Percentiles rank a stretch among this genome's conserved stretches.
These are phyloP conservation scores for Chrysolina oricalcia DNA, from an alignment of 2,888 invertebrate genomes.

Conservation along the genomic window DNA sequence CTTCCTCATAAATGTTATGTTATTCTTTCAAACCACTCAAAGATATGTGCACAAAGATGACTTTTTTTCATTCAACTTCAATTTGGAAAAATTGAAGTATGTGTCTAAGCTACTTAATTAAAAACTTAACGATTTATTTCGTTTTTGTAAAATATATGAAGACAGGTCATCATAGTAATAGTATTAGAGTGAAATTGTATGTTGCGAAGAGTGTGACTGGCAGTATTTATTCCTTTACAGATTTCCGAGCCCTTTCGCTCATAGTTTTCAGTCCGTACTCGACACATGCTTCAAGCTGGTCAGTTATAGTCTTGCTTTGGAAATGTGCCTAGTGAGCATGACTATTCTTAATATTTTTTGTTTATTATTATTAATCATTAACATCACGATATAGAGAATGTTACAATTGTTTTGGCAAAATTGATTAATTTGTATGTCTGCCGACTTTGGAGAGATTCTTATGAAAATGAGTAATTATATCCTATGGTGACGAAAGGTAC, in stretches of 20 bases:
- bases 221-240: constrained; percentile 77
- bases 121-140: not conserved
- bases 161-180: constrained; percentile 2
- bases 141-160: not conserved
- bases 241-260: constrained; percentile 85
- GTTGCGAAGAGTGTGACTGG: constrained; percentile 64
- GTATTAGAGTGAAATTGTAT: constrained; percentile 6
- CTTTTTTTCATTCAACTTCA: not conserved
- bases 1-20: too few relatives aligned
- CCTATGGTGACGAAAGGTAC: too few relatives aligned
- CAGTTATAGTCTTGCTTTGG: constrained; percentile 68
- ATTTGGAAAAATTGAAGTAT: too few relatives aligned
- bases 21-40: not conserved
- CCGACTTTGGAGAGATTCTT: not conserved
- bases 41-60: not conserved
- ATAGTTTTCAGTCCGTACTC: constrained; percentile 81
- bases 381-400: not conserved
- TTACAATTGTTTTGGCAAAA: not conserved
- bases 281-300: constrained; percentile 72
- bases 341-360: constrained; percentile 22
- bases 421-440: not conserved
- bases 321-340: constrained; percentile 62
- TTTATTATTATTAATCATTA: not conserved
- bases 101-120: too few relatives aligned
- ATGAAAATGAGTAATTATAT: too few relatives aligned